A percentile compares a stretch with the other conserved stretches of the same genome.
phyloP scores from a whole-genome alignment of 2,888 invertebrate species.

The Eugnorisma glareosa region DNA sequence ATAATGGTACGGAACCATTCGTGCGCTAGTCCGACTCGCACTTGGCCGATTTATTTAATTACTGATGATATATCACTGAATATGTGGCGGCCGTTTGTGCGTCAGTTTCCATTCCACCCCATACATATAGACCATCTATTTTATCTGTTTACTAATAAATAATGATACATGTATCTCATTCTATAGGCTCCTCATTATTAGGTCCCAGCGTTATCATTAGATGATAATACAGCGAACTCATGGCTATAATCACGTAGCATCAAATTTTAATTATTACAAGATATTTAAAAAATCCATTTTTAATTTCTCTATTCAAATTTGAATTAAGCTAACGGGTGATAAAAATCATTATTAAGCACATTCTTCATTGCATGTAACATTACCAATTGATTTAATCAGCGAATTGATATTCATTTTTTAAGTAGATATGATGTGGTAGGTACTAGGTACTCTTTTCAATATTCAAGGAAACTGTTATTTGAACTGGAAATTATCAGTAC shows the following conservation, averaged over 20 bases:
- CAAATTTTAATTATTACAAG: background rate
- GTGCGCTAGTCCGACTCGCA: too few species aligned
- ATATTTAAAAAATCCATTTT: background rate
- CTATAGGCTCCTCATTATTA: conserved; percentile 22
- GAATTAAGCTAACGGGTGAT: background rate
- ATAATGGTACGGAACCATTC: too few species aligned
- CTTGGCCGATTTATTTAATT: too few species aligned
- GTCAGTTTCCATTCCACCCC: background rate
- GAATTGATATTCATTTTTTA: conserved; percentile 11
- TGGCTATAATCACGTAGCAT: conserved; percentile 25
- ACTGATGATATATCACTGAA: too few species aligned
- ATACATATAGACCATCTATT: background rate
- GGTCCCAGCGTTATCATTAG: conserved; percentile 1
- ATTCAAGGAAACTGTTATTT: background rate
- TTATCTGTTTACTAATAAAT: conserved; percentile 4
- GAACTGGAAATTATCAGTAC: background rate
- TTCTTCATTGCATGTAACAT: background rate
- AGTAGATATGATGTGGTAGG: background rate
- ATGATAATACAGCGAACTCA: conserved; percentile 11
- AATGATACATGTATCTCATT: conserved; percentile 8
- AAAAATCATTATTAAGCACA: background rate
- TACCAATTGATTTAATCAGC: conserved; percentile 11
- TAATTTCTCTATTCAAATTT: conserved; percentile 1
- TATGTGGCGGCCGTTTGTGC: too few species aligned
- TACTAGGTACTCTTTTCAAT: background rate